These are phyloP conservation scores for Rhinolophus sinicus DNA, from an alignment of 2,113 vertebrate genomes.

Conservation along the genomic window DNA sequence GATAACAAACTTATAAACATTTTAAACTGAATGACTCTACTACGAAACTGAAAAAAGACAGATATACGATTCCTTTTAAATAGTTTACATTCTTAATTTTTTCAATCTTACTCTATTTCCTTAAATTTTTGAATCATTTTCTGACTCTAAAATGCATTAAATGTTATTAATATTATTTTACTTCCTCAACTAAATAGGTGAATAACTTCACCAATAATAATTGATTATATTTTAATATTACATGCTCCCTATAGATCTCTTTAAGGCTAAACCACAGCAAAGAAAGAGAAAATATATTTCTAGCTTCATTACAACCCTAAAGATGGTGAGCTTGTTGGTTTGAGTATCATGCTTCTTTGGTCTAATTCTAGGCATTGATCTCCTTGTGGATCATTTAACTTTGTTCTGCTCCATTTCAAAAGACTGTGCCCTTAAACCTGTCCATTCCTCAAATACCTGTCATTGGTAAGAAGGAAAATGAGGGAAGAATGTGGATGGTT, in stretches of 20 bases:
- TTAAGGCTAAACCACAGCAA: neutral
- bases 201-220: neutral
- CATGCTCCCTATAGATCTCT: neutral
- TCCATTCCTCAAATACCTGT: constrained; percentile 65
- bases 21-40: neutral
- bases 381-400: constrained; percentile 68
- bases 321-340: neutral
- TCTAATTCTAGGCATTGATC: constrained; percentile 62
- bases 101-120: neutral
- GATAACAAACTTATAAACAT: neutral
- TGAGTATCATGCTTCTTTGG: constrained; percentile 29
- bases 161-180: constrained; percentile 15
- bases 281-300: constrained; percentile 30
- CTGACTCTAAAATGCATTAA: neutral
- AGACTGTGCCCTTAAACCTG: constrained; percentile 49
- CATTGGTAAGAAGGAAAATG: constrained; percentile 49
- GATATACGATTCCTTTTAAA: neutral
- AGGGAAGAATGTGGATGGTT: constrained; percentile 11
- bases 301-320: neutral
- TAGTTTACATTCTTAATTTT: neutral
- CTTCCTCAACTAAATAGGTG: neutral
- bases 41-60: neutral
- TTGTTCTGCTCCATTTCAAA: constrained; percentile 74
- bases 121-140: neutral
- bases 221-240: neutral